Conservation (phyloP, 2,888 invertebrate genomes). For the Limenitis camilla region DNA sequence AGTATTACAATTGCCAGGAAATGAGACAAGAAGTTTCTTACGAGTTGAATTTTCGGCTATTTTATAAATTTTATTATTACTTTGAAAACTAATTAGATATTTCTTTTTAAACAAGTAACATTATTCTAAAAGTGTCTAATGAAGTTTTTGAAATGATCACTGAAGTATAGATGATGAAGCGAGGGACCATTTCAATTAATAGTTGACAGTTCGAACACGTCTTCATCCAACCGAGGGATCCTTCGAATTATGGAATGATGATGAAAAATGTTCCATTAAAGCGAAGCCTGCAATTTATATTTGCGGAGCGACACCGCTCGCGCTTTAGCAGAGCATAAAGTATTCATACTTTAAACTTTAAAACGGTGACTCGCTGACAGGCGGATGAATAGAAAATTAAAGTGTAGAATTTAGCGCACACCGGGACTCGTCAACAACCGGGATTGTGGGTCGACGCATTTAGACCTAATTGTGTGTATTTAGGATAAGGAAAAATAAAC, state of each 20-base stretch:
- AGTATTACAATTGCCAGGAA: constrained; percentile 23
- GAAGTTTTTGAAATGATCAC: not conserved
- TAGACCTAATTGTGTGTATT: constrained; percentile 29
- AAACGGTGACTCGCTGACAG: constrained; percentile 24
- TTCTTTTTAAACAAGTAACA: no score
- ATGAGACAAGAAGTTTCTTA: constrained; percentile 9
- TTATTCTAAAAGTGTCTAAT: no score
- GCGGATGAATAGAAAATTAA: constrained; percentile 26
- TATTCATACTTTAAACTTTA: constrained; percentile 26
- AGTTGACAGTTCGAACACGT: constrained; percentile 8
- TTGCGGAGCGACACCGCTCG: constrained; percentile 11
- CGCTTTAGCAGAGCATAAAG: constrained; percentile 21
- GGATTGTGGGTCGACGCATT: constrained; percentile 10
- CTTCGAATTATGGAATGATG: constrained; percentile 23
- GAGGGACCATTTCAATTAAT: not conserved
- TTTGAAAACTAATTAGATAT: not conserved
- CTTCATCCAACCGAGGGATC: constrained; percentile 7
- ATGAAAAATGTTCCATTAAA: constrained; percentile 25
- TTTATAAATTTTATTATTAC: not conserved
- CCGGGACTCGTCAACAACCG: constrained; percentile 1
- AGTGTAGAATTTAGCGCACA: constrained; percentile 20
- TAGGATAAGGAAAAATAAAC: constrained; percentile 32
- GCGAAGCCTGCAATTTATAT: constrained; percentile 23
- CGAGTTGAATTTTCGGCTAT: constrained; percentile 3
- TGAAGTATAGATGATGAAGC: not conserved